These are phyloP conservation scores for Sapajus apella DNA, from an alignment of 2,113 vertebrate genomes.

Conservation along the genomic window DNA sequence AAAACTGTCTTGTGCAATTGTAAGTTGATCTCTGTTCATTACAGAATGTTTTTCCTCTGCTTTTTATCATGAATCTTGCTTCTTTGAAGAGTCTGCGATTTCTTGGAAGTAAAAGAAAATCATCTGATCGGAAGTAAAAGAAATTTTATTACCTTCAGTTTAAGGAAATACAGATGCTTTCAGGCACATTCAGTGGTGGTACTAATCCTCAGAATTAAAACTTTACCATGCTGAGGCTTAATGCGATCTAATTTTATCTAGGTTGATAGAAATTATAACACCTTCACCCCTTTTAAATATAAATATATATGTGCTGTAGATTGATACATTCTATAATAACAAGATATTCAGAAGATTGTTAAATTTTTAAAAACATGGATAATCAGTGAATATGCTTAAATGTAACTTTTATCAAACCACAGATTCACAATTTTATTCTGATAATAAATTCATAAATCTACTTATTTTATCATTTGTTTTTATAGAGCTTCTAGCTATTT, in stretches of 20 bases:
- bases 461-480: not conserved
- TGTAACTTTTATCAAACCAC: not conserved
- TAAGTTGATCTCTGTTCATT: not conserved
- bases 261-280: not conserved
- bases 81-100: not conserved
- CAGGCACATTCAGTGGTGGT: not conserved
- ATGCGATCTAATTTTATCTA: not conserved
- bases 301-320: not conserved
- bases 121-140: not conserved
- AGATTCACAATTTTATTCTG: not conserved
- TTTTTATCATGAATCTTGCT: not conserved
- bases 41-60: not conserved
- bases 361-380: not conserved
- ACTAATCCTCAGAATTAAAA: not conserved
- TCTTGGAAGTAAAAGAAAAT: not conserved
- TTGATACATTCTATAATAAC: not conserved
- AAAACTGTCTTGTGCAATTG: not conserved
- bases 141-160: not conserved
- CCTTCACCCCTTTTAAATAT: not conserved
- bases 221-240: not conserved
- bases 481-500: not conserved
- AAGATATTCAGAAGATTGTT: not conserved
- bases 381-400: not conserved
- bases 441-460: not conserved
- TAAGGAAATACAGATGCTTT: conserved; percentile 5